These are phyloP conservation scores for Chironomus tepperi DNA, from an alignment of 1,140 invertebrate species.

Conservation along the genomic window DNA sequence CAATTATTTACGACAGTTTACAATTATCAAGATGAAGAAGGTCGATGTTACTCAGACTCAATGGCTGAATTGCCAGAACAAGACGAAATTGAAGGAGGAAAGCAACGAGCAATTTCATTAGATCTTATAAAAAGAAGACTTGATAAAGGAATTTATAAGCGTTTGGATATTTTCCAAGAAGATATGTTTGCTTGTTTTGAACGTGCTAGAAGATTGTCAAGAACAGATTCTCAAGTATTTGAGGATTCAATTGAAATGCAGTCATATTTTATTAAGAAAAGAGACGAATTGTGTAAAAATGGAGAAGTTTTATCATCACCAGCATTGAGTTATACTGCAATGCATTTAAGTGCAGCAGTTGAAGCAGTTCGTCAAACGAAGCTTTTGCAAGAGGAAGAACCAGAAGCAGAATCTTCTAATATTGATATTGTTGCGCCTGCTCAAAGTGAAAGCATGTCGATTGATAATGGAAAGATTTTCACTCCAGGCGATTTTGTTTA, in stretches of 20 bases:
- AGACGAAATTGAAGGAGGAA: constrained; percentile 64
- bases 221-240: constrained; percentile 89
- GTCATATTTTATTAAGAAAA: constrained; percentile 76
- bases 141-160: constrained; percentile 80
- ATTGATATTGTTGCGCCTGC: constrained; percentile 15
- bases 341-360: constrained; percentile 62
- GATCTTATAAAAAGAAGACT: constrained; percentile 77
- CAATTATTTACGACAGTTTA: constrained; percentile 89
- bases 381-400: constrained; percentile 64
- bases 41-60: constrained; percentile 91
- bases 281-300: constrained; percentile 63
- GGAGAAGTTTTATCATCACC: constrained; percentile 78
- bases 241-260: constrained; percentile 93
- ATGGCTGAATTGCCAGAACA: constrained; percentile 88
- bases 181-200: constrained; percentile 93
- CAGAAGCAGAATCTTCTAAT: constrained; percentile 37
- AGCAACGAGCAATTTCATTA: constrained; percentile 66
- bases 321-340: constrained; percentile 69
- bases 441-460: constrained; percentile 38
- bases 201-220: constrained; percentile 71
- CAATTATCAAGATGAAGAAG: constrained; percentile 94
- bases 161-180: constrained; percentile 92
- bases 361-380: constrained; percentile 70
- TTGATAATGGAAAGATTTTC: constrained; percentile 37
- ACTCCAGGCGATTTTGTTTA: constrained; percentile 39